Conservation (phyloP, 1,140 invertebrate species). For the Chlorops oryzae region DNA sequence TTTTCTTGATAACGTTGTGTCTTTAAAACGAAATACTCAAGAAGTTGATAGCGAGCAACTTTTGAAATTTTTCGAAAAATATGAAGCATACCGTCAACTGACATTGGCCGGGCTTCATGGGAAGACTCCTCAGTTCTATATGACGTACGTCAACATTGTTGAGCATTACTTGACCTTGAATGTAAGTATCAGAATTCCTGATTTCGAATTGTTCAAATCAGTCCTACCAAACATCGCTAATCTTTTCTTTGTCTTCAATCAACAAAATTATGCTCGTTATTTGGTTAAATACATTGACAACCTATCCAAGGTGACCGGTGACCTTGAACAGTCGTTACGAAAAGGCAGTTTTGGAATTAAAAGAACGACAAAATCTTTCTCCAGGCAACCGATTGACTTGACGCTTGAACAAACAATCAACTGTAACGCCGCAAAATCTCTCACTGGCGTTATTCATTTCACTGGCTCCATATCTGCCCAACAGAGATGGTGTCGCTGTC, state of each 20-base stretch:
- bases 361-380: slow-evolving; percentile 33
- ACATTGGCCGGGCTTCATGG: not conserved
- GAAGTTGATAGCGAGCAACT: no score
- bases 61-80: no score
- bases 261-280: slow-evolving; percentile 40
- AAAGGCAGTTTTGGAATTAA: not conserved
- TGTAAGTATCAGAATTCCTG: not conserved
- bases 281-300: slow-evolving; percentile 27
- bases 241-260: slow-evolving; percentile 41
- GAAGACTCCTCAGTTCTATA: not conserved
- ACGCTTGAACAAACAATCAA: slow-evolving; percentile 32
- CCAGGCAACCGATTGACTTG: slow-evolving; percentile 31
- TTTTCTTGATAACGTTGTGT: no score
- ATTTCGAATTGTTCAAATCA: slow-evolving; percentile 11
- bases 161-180: not conserved
- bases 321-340: not conserved
- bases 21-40: no score
- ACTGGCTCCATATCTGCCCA: slow-evolving; percentile 28
- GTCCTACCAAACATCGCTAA: slow-evolving; percentile 31
- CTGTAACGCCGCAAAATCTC: slow-evolving; percentile 25
- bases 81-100: not conserved
- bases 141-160: not conserved
- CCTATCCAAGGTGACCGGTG: slow-evolving; percentile 17
- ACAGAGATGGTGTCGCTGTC: slow-evolving; percentile 22
- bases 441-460: slow-evolving; percentile 27